Evolutionary conservation across 2,888 invertebrate genomes (phyloP).

Genomic region (Sisyra terminalis): DNA sequence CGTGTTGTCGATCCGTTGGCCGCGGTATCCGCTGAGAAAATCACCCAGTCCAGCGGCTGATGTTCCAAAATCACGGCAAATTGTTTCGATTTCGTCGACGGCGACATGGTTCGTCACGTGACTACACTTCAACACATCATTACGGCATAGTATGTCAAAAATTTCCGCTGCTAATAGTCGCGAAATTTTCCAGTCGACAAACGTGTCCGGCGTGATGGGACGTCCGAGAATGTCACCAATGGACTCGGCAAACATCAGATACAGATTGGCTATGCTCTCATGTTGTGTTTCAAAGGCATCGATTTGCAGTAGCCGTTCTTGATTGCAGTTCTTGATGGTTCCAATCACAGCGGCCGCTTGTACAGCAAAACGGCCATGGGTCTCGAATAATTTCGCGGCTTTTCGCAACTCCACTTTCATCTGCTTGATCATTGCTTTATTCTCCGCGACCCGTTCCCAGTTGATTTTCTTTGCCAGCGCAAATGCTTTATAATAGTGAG

Average conservation of each 20-base stretch:
- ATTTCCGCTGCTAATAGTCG: too few species aligned
- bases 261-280: slow-evolving; percentile 11
- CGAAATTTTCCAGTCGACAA: too few species aligned
- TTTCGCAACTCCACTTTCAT: slow-evolving; percentile 10
- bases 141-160: too few species aligned
- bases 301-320: slow-evolving; percentile 10
- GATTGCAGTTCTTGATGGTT: slow-evolving; percentile 3
- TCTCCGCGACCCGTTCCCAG: too few species aligned
- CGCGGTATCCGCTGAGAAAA: slow-evolving; percentile 3
- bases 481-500: slow-evolving; percentile 18
- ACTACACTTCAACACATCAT: too few species aligned
- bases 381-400: slow-evolving; percentile 11
- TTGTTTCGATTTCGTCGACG: slow-evolving; percentile 8
- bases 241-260: slow-evolving; percentile 11
- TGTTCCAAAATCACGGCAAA: slow-evolving; percentile 6
- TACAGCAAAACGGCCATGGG: slow-evolving; percentile 10
- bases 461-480: slow-evolving; percentile 11
- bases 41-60: background rate
- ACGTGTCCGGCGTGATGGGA: too few species aligned
- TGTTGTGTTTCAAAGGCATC: slow-evolving; percentile 14
- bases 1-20: slow-evolving; percentile 3
- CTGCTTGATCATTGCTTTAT: slow-evolving; percentile 4
- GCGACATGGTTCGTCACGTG: background rate
- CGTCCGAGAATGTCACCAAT: slow-evolving; percentile 13
- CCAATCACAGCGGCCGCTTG: slow-evolving; percentile 10